A percentile compares a stretch with the other conserved stretches of the same genome.
Conservation (phyloP, 53 echinoderm and acorn worm genomes). For the Henricia sp. region DNA sequence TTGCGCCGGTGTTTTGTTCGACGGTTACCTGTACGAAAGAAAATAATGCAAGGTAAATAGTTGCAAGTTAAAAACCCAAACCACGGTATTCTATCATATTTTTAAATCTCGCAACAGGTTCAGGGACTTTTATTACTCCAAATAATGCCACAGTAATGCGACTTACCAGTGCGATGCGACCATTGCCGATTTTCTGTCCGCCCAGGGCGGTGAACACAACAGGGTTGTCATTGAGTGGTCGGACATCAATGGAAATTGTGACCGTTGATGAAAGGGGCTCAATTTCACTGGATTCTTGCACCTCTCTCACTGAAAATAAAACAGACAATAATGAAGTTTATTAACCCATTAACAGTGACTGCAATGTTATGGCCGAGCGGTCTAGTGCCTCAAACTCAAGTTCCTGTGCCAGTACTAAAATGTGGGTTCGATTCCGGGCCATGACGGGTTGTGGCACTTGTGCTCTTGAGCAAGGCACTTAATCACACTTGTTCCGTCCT, state of each 20-base stretch:
- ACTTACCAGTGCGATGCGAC: conserved; percentile 40
- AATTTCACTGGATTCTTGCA: conserved; percentile 14
- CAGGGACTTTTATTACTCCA: background rate
- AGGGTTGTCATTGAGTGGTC: conserved; percentile 45
- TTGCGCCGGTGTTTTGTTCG: conserved; percentile 29
- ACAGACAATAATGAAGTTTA: background rate
- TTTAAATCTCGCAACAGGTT: background rate
- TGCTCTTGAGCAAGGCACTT: too few relatives aligned
- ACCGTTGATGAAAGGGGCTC: conserved; percentile 14
- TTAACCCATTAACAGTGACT: too few relatives aligned
- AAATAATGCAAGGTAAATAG: background rate
- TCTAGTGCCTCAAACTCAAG: too few relatives aligned
- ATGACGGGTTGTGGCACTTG: too few relatives aligned
- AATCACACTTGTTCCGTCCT: too few relatives aligned
- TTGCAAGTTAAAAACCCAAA: background rate
- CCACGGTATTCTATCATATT: background rate
- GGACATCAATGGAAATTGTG: conserved; percentile 13
- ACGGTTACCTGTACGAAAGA: conserved; percentile 16
- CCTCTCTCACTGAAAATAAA: conserved; percentile 26
- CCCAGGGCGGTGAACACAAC: conserved; percentile 22
- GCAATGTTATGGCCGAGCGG: background rate
- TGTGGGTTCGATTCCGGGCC: too few relatives aligned
- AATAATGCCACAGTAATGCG: background rate
- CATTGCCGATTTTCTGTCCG: conserved; percentile 30
- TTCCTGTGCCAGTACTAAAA: too few relatives aligned